These are phyloP conservation scores for Cercopithecus mona DNA, from an alignment of 2,113 vertebrate genomes.

Conservation along the genomic window DNA sequence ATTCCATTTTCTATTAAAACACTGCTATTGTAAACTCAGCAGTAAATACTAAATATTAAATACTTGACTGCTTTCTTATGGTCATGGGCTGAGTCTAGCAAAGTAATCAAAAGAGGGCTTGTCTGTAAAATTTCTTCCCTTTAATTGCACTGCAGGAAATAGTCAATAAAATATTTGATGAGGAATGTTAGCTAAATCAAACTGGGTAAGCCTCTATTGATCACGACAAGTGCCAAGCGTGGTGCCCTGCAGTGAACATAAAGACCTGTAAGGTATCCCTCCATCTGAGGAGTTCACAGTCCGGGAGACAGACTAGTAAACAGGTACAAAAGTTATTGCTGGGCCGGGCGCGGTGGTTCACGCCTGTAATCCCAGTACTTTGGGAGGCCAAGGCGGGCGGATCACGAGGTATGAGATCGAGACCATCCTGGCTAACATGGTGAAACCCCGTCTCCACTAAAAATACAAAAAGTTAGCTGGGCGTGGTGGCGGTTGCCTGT, in stretches of 20 bases:
- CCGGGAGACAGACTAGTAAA: not conserved
- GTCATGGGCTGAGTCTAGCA: conserved; percentile 41
- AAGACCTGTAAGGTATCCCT: not conserved
- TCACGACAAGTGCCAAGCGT: not conserved
- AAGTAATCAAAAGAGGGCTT: conserved; percentile 67
- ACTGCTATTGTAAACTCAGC: conserved; percentile 68
- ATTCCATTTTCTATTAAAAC: conserved; percentile 69
- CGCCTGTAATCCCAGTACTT: too few species aligned
- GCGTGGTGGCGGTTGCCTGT: accelerated
- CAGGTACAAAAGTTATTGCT: not conserved
- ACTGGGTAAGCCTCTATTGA: not conserved
- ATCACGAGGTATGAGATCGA: too few species aligned
- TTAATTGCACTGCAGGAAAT: conserved; percentile 55
- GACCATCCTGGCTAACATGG: too few species aligned
- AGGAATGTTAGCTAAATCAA: not conserved
- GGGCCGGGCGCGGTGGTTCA: too few species aligned
- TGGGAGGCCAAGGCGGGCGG: too few species aligned
- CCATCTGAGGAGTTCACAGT: not conserved
- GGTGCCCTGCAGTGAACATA: not conserved
- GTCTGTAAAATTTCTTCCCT: conserved; percentile 36
- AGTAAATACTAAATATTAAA: conserved; percentile 70
- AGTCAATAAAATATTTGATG: conserved; percentile 47
- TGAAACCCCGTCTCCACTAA: too few species aligned
- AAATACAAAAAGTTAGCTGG: too few species aligned
- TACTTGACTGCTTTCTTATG: conserved; percentile 67